Evolutionary conservation across 2,888 invertebrate species (phyloP), one percentile per base, ranked within the genome.

Genomic region (Lasioglossum figueresi): DNA sequence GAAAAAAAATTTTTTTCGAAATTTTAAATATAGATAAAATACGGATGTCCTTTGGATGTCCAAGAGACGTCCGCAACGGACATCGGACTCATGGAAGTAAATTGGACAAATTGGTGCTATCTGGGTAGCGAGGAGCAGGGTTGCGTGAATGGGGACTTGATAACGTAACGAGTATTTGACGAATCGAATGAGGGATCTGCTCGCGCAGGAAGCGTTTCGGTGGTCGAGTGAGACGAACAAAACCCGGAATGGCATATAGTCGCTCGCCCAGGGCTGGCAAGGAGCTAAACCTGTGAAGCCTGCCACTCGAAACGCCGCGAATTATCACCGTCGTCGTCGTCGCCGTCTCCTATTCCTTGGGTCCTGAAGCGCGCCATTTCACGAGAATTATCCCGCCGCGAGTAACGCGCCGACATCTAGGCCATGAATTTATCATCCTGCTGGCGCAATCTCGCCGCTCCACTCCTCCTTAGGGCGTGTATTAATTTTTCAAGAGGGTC

Each of bases 351-450:
- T 70, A 40, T 40, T 70, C 70, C 70, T 43, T 80, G 4, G n/a
- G 40, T 70, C 70, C 70, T 70, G 70, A n/a, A 70, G 40, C 70
- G 71, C 70, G 70, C n/a, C 70, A 70, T 70, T 70, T 70, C 70
- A 40, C 70, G 70, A 70, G 70, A 70, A 73, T 34, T 56, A 56
- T 74, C 52, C 48, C 74, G 48, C 27, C 31, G 12, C 72, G n/a
- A 34, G 43, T 78, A 63, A 63, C 72, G 52, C 63, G 40, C 52
- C 73, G 40, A 45, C 83, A 84, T 83, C 83, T 52, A 56, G 73
- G 59, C 78, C 74, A 83, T 83, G 84, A 84, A 83, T 84, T 84
- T 78, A 84, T 78, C 75, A 78, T 83, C 40, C 27, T 40, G 23
- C 27, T n/a, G 40, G 56, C 83, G 59, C 77, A 82, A 84, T 82